These are phyloP conservation scores for Drosophila oshimai DNA, from an alignment of 1,140 invertebrate genomes.

Conservation along the genomic window DNA sequence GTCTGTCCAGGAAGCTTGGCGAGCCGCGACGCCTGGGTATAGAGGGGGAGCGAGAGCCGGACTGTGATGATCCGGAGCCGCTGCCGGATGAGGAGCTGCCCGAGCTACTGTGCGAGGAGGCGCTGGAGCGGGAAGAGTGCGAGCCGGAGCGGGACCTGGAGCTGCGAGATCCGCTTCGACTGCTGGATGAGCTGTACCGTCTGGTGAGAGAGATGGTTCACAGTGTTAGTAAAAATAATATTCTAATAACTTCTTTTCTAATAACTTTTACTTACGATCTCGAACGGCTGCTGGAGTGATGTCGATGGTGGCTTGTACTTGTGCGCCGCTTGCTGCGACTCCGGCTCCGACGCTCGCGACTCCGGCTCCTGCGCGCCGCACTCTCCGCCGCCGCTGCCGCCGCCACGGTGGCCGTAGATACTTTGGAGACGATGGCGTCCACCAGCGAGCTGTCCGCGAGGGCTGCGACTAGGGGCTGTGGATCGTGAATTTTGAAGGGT, in stretches of 20 bases:
- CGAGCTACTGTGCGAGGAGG: constrained; percentile 83
- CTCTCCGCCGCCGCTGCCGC: constrained; percentile 78
- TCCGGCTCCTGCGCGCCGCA: constrained; percentile 73
- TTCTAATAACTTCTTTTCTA: not conserved
- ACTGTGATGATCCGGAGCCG: constrained; percentile 71
- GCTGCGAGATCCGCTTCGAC: constrained; percentile 74
- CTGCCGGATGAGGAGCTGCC: constrained; percentile 75
- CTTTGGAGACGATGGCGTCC: constrained; percentile 80
- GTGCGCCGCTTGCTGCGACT: constrained; percentile 60
- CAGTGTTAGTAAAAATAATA: too few species aligned
- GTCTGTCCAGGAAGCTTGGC: constrained; percentile 93
- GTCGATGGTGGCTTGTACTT: constrained; percentile 55
- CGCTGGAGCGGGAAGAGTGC: constrained; percentile 83
- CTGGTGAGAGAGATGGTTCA: constrained; percentile 22
- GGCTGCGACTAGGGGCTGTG: constrained; percentile 81
- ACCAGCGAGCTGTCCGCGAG: constrained; percentile 77
- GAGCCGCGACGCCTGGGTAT: constrained; percentile 94
- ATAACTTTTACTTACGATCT: constrained; percentile 70
- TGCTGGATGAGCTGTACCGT: constrained; percentile 83
- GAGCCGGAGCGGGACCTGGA: constrained; percentile 83
- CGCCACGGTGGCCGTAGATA: constrained; percentile 77
- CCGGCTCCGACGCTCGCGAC: constrained; percentile 68
- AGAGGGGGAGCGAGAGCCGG: constrained; percentile 90
- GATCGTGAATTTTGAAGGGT: constrained; percentile 82
- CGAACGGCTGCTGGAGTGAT: constrained; percentile 82